Evolutionary conservation across 2,888 invertebrate species (phyloP).

Genomic region (Magallana nippona): DNA sequence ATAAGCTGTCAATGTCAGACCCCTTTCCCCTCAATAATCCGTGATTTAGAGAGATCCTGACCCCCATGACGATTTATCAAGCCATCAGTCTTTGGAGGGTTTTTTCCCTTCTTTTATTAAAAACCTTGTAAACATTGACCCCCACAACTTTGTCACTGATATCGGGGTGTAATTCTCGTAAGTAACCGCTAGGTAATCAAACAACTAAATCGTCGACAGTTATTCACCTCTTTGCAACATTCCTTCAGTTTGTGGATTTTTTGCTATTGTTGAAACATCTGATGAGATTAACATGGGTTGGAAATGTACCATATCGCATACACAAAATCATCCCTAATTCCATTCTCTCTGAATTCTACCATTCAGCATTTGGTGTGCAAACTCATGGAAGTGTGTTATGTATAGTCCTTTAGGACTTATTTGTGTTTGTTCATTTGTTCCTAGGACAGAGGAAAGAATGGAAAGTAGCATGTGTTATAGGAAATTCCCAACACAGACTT

Average conservation of each 20-base stretch:
- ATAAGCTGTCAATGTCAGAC: neutral
- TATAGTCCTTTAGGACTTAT: neutral
- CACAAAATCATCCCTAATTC: neutral
- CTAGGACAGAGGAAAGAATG: too few relatives aligned
- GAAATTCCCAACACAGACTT: neutral
- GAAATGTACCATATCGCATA: neutral
- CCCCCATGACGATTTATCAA: neutral
- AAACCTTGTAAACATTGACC: slow-evolving; percentile 3
- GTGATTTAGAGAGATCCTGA: neutral
- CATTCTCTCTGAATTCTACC: neutral
- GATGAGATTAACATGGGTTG: neutral
- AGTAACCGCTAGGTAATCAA: neutral
- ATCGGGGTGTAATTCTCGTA: neutral
- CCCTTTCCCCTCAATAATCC: neutral
- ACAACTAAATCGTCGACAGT: too few relatives aligned
- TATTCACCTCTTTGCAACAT: too few relatives aligned
- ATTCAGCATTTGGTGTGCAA: neutral
- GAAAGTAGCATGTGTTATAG: too few relatives aligned
- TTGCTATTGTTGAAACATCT: neutral
- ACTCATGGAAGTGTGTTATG: neutral
- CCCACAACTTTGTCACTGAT: neutral
- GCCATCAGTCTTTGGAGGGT: neutral
- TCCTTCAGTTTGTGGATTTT: neutral
- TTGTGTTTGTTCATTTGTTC: neutral
- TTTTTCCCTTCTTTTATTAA: neutral